Evolutionary conservation across 2,113 vertebrate species (phyloP), one percentile per base, ranked within the genome.

Genomic region (Ondatra zibethicus): DNA sequence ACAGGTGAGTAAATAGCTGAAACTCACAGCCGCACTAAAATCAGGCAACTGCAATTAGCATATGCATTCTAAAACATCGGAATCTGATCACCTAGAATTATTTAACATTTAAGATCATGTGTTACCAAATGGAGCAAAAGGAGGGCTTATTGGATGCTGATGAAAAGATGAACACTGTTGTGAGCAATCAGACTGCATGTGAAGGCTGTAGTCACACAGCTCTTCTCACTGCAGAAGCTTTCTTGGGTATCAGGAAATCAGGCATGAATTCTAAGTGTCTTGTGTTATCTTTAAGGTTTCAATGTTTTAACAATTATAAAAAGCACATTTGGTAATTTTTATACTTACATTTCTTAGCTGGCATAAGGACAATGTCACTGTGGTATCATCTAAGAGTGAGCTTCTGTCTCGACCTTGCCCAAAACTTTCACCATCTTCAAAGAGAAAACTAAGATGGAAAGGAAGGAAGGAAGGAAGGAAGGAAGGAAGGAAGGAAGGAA

Each of bases 351-450:
- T 99, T 99, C 98, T 99, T 72, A 99, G 99, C 81, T 99, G 99
- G 97, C 99, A 99, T 45, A 99, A 98, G 13, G 99, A 99, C 94
- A 99, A 97, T 0, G 99, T 99, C 96, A 99, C 99, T 3, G 99
- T 99, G 21, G 99, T 99, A 97, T 99, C 99, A 97, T 99, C 99
- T 50, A 99, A 98, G 3, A 99, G 98, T 78, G 99, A 99, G 96
- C 99, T 99, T 96, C 99, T 98, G 97, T 99, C 99, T 94, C 99
- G 98, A 77, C 99, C 99, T 98, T 99, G 99, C 66, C 99, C 99
- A 98, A 99, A 99, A 9, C 99, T 99, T 98, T 99, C 99, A 29
- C 99, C 99, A 88, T 99, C 99, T 98, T 99, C 99, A 97, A 99
- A 98, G 65, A 99, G 98, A 97, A 99, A 99, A 97, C 99, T 99